Percentiles rank a stretch among this genome's conserved stretches.
phyloP scores from a whole-genome alignment of 2,113 vertebrate species.

The Daubentonia madagascariensis region DNA sequence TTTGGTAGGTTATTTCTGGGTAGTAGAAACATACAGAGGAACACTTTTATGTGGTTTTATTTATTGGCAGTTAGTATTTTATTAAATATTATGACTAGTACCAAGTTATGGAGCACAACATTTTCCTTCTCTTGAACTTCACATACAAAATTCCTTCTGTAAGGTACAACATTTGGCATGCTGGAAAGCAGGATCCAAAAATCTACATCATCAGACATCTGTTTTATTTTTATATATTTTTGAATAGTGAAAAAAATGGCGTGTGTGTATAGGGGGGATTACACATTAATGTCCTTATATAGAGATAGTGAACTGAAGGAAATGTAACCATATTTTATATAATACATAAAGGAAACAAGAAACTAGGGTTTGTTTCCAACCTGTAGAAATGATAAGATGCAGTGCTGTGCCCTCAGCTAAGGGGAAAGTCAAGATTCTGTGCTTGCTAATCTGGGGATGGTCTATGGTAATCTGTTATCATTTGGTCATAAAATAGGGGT shows the following conservation, averaged over 20 bases:
- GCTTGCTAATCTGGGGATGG: neutral
- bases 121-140: slow-evolving; percentile 31
- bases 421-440: neutral
- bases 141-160: neutral
- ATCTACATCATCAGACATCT: neutral
- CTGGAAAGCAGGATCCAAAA: neutral
- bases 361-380: neutral
- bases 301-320: neutral
- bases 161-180: neutral
- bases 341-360: neutral
- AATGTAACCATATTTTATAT: neutral
- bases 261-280: neutral
- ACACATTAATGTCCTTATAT: neutral
- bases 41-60: slow-evolving; percentile 51
- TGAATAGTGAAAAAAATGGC: neutral
- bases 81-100: slow-evolving; percentile 55
- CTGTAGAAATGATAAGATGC: neutral
- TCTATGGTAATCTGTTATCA: neutral
- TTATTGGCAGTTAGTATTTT: slow-evolving; percentile 51
- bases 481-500: neutral
- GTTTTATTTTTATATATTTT: neutral
- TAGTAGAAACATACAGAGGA: neutral
- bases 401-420: neutral
- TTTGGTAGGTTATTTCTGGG: slow-evolving; percentile 17
- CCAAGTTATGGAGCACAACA: slow-evolving; percentile 3